Conservation (phyloP, 2,888 invertebrate species). For the Drosophila fungiperda region DNA sequence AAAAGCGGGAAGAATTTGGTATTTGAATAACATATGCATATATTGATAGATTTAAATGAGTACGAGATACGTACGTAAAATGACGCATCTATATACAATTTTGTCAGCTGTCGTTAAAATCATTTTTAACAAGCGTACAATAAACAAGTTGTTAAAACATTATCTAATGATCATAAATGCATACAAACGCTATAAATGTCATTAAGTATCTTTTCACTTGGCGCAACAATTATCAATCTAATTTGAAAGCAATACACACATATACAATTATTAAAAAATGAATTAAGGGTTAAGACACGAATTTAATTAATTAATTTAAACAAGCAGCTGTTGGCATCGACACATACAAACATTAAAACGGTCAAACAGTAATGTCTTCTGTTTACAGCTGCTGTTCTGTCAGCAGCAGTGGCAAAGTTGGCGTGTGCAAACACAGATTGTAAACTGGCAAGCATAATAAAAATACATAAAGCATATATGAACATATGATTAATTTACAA, state of each 20-base stretch:
- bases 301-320: background rate
- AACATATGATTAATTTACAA: background rate
- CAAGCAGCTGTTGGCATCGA: constrained; percentile 21
- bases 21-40: background rate
- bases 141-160: constrained; percentile 3
- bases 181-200: background rate
- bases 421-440: constrained; percentile 4
- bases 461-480: background rate
- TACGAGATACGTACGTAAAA: background rate
- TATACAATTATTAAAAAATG: background rate
- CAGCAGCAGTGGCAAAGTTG: background rate
- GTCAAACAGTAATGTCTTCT: constrained; percentile 7
- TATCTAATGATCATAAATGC: constrained; percentile 5
- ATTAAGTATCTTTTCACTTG: background rate
- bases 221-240: background rate
- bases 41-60: background rate
- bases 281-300: background rate
- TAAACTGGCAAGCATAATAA: background rate
- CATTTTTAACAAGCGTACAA: background rate
- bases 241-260: background rate
- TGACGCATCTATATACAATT: background rate
- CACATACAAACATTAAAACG: constrained; percentile 1
- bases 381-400: constrained; percentile 35
- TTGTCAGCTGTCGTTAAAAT: background rate
- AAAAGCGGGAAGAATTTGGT: background rate